Percentiles rank a stretch among this genome's conserved stretches.
These are phyloP conservation scores for Bacillus rossius DNA, from an alignment of 1,140 invertebrate genomes.

Conservation along the genomic window DNA sequence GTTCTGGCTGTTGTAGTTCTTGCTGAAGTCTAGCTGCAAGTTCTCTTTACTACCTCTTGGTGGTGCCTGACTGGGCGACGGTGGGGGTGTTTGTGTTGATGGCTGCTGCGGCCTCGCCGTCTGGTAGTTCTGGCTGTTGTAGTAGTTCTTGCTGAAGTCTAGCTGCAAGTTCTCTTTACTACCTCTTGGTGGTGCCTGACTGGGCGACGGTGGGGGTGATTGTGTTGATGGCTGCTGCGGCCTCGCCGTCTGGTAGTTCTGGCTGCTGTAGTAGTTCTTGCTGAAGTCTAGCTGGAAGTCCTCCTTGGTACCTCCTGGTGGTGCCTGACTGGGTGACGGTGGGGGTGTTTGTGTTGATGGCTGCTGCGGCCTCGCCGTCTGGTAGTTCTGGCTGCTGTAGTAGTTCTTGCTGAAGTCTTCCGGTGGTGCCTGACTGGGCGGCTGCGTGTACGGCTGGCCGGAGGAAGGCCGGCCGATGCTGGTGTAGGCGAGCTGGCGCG, in stretches of 20 bases:
- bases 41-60: not conserved
- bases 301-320: not conserved
- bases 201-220: no score
- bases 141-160: not conserved
- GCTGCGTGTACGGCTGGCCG: not conserved
- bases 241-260: not conserved
- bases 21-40: not conserved
- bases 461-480: not conserved
- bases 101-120: no score
- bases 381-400: not conserved
- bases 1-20: not conserved
- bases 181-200: not conserved
- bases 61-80: not conserved
- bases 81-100: no score
- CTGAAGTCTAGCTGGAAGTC: not conserved
- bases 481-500: not conserved
- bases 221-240: no score
- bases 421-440: not conserved
- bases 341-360: not conserved
- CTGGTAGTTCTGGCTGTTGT: not conserved
- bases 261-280: not conserved
- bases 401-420: not conserved
- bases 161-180: not conserved
- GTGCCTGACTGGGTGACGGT: not conserved
- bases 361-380: not conserved